phyloP scores from a whole-genome alignment of 2,888 invertebrate genomes.

The Microplitis deprimator region DNA sequence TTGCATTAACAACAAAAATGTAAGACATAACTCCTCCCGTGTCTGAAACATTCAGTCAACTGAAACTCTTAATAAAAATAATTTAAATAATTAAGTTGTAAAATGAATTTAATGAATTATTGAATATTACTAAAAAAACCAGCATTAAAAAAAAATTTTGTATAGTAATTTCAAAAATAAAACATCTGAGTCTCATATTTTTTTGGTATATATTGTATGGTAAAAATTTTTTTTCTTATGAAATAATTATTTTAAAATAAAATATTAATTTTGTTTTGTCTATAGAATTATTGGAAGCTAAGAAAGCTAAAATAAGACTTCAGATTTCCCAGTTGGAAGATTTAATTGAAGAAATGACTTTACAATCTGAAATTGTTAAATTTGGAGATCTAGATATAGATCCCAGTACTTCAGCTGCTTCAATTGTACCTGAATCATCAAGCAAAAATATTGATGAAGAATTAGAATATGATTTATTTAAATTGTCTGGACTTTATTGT shows the following conservation, averaged over 20 bases:
- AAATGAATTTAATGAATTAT: too few relatives aligned
- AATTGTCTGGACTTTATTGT: constrained; percentile 54
- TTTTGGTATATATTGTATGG: too few relatives aligned
- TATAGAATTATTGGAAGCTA: constrained; percentile 26
- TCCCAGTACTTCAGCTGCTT: background rate
- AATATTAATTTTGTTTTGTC: background rate
- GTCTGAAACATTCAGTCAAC: too few relatives aligned
- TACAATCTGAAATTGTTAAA: constrained; percentile 18
- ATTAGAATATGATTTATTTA: constrained; percentile 47
- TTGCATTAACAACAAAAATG: too few relatives aligned
- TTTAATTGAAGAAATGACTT: constrained; percentile 44
- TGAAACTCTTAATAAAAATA: too few relatives aligned
- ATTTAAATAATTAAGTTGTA: too few relatives aligned
- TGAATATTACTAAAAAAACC: too few relatives aligned
- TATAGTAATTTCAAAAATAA: too few relatives aligned
- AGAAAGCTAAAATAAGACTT: constrained; percentile 44
- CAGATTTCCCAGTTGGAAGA: constrained; percentile 49
- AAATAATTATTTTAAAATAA: background rate
- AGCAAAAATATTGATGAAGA: constrained; percentile 21
- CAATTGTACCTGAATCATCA: background rate
- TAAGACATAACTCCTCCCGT: too few relatives aligned
- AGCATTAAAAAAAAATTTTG: too few relatives aligned
- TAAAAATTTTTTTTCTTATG: too few relatives aligned
- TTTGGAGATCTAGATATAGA: constrained; percentile 44
- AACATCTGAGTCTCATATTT: too few relatives aligned